Base-by-base conservation (phyloP, 2,113 vertebrate genomes). In the Formicarius rufipectus region DNA sequence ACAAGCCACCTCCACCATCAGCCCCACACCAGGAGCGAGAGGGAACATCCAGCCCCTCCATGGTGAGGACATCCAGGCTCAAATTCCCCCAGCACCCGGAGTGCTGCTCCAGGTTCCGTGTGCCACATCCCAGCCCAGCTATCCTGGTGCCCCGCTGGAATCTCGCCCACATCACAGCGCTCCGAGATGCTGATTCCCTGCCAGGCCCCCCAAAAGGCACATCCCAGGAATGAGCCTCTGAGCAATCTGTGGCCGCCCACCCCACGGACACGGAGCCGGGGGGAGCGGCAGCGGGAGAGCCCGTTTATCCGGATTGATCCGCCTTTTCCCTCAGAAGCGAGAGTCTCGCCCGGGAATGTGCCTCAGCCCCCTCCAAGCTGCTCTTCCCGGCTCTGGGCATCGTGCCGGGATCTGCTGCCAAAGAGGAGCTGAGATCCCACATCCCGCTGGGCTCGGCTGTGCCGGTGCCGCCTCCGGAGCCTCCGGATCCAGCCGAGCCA, bases 11-110 rank as follows among this genome's bases (percentile, higher is more conserved):
- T 44, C 49, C 4, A 4, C 2, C 27, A 4, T 8, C 5, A 3
- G 31, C 9, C 37, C 37, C 2, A 0, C 47, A 44, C 39, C 0
- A 1, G 69, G 40, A 55, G 25, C 1, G 1, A 30, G n/a, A 0
- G 1, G 50, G 50, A 75, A 13, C 50, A 47, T 5, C n/a, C 28
- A 5, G 69, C 49, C 45, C 28, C 18, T 47, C 33, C 49, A 8
- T 2, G 37, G 6, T 10, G 69, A 59, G 56, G 4, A n/a, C 50
- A 49, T 5, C 50, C 40, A 7, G n/a, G 47, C 33, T 35, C 22
- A 18, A 9, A 27, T 27, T 18, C n/a, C 17, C n/a, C 59, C 69
- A 28, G 11, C 5, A 24, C 69, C 27, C 0, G 2, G 31, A 71
- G 44, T 0, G 7, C 1, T 3, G 79, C 35, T 44, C 20, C 3